Conservation (phyloP, 2,888 invertebrate genomes). For the Drosophila pseudotakahashii region DNA sequence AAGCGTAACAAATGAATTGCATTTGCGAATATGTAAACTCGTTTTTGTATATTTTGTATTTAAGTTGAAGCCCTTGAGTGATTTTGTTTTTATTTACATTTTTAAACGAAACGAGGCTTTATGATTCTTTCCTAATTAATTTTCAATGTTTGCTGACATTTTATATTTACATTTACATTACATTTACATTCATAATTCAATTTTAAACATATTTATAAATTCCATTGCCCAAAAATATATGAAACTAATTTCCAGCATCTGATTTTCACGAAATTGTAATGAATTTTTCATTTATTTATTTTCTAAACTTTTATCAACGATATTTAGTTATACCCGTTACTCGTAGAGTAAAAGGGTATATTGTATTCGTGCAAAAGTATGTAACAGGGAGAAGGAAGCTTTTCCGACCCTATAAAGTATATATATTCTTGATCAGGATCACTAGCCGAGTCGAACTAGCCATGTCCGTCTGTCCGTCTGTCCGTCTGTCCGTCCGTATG, state of each 20-base stretch:
- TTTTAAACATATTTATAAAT: too few relatives aligned
- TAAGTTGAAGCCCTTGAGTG: not conserved
- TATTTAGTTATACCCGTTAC: too few relatives aligned
- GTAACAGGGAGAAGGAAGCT: too few relatives aligned
- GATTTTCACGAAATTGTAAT: not conserved
- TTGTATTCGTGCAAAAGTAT: too few relatives aligned
- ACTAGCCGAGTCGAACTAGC: too few relatives aligned
- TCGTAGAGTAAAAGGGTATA: too few relatives aligned
- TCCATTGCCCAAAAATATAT: not conserved
- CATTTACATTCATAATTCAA: not conserved
- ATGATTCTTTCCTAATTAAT: constrained; percentile 1
- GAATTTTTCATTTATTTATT: not conserved
- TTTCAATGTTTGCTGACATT: not conserved
- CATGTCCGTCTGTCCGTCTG: too few relatives aligned
- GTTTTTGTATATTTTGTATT: not conserved
- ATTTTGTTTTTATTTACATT: not conserved
- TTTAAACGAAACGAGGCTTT: not conserved
- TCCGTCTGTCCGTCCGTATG: too few relatives aligned
- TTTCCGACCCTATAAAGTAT: too few relatives aligned
- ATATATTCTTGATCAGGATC: too few relatives aligned
- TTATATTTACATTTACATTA: not conserved
- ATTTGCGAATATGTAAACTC: not conserved
- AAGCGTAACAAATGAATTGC: not conserved
- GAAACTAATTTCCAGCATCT: not conserved
- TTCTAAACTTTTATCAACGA: too few relatives aligned